These are phyloP conservation scores for human (Homo sapiens) DNA, from an alignment of 2,113 vertebrate species.

Conservation along the genomic window GRCh38 chr1:76041501-76042000, in stretches of 20 bases:
- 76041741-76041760: background rate
- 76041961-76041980: background rate
- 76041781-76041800: background rate
- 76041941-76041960: background rate
- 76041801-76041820: background rate
- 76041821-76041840: background rate
- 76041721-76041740: background rate
- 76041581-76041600: background rate
- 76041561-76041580: background rate
- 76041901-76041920: background rate
- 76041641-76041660: background rate
- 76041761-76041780: background rate
- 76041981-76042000: background rate
- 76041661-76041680: background rate
- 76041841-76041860: background rate
- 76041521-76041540: background rate
- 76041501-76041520: background rate
- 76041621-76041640: no score
- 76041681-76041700: background rate
- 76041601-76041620: background rate
- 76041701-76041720: background rate
- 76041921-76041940: background rate
- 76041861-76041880: background rate
- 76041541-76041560: background rate
- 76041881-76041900: background rate